phyloP scores from a whole-genome alignment of 1,140 invertebrate genomes.

The Drosophila ficusphila region DNA sequence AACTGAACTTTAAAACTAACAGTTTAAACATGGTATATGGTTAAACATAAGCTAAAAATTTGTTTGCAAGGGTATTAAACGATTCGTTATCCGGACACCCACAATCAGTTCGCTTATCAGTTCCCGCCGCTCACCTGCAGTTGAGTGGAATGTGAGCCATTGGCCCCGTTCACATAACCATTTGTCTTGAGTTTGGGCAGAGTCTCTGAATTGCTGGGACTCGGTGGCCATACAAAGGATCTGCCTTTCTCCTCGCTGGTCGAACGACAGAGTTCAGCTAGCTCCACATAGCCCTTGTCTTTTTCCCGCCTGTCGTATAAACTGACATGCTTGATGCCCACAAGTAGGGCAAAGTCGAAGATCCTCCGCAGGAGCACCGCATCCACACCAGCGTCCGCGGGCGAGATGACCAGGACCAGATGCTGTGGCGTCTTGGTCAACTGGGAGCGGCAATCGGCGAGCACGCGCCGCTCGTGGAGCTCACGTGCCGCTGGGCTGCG shows the following conservation, averaged over 20 bases:
- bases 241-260: not conserved
- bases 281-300: slow-evolving; percentile 43
- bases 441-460: slow-evolving; percentile 46
- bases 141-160: slow-evolving; percentile 13
- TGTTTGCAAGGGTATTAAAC: not conserved
- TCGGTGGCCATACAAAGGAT: slow-evolving; percentile 32
- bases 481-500: slow-evolving; percentile 47
- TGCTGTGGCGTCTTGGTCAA: slow-evolving; percentile 74
- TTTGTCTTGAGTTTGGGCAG: slow-evolving; percentile 30
- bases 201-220: slow-evolving; percentile 14
- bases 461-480: slow-evolving; percentile 37
- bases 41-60: not conserved
- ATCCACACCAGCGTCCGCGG: slow-evolving; percentile 48
- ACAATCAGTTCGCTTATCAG: slow-evolving; percentile 1
- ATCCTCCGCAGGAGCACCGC: slow-evolving; percentile 47
- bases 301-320: slow-evolving; percentile 64
- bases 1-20: too few species aligned
- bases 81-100: not conserved
- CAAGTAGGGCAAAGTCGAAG: slow-evolving; percentile 60
- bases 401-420: slow-evolving; percentile 66
- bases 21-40: too few species aligned
- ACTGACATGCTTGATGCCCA: slow-evolving; percentile 70
- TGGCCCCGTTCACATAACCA: slow-evolving; percentile 43
- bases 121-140: slow-evolving; percentile 49
- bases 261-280: slow-evolving; percentile 31